Percentiles rank a stretch among this genome's conserved stretches.
Evolutionary conservation across 2,797 vertebrate species (phyloP).

Genomic region (Malacoraja senta): DNA sequence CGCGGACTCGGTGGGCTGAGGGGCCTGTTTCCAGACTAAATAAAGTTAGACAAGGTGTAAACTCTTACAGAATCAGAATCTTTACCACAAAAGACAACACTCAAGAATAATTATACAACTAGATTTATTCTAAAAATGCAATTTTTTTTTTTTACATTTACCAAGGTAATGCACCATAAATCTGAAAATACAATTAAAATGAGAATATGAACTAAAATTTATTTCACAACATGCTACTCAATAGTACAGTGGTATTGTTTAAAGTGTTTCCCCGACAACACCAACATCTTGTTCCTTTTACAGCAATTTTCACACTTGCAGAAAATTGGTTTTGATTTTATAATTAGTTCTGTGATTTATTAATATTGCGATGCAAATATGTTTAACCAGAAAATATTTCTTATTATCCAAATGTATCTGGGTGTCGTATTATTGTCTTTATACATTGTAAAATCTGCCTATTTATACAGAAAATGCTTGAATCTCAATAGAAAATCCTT

Average conservation of each 20-base stretch:
- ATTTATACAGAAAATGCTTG: constrained; percentile 12
- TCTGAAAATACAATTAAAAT: not conserved
- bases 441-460: not conserved
- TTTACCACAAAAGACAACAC: not conserved
- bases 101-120: not conserved
- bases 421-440: not conserved
- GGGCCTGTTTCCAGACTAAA: too few species aligned
- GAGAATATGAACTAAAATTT: constrained; percentile 8
- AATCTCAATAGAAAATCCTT: constrained; percentile 14
- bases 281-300: not conserved
- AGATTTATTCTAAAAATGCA: constrained; percentile 33
- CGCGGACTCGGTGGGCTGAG: too few species aligned
- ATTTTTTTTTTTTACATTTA: not conserved
- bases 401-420: not conserved
- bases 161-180: not conserved
- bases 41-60: not conserved
- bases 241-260: not conserved
- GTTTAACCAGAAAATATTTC: constrained; percentile 15
- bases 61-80: not conserved
- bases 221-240: not conserved
- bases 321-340: not conserved
- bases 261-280: not conserved
- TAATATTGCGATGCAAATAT: constrained; percentile 24
- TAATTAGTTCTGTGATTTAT: not conserved
- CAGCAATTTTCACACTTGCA: not conserved